A percentile compares a stretch with the other conserved stretches of the same genome.
phyloP scores from a whole-genome alignment of 2,888 invertebrate genomes.

The Dicyrtomina minuta region DNA sequence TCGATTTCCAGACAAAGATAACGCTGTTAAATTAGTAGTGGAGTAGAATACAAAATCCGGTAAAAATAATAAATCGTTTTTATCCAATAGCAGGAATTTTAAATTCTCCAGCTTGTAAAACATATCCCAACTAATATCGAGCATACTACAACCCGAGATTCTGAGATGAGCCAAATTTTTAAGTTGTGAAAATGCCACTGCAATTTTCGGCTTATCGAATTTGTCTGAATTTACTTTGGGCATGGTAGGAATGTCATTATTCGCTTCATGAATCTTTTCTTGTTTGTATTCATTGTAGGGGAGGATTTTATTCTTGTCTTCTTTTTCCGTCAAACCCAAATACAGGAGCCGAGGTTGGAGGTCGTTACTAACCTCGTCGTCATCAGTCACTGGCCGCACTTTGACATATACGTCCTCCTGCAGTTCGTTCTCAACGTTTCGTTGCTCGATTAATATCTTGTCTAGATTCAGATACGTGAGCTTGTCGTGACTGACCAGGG shows the following conservation, averaged over 20 bases:
- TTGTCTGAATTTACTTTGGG: not conserved
- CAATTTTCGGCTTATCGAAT: slow-evolving; percentile 43
- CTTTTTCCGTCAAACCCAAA: slow-evolving; percentile 21
- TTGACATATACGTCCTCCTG: slow-evolving; percentile 19
- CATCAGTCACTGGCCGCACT: slow-evolving; percentile 16
- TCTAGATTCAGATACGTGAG: slow-evolving; percentile 46
- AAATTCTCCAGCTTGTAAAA: slow-evolving; percentile 66
- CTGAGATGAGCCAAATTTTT: slow-evolving; percentile 63
- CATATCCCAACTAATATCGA: slow-evolving; percentile 68
- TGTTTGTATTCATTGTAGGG: slow-evolving; percentile 67
- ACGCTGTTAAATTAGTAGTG: slow-evolving; percentile 65
- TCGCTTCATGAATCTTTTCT: slow-evolving; percentile 56
- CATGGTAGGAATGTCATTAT: no score
- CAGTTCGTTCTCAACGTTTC: slow-evolving; percentile 33
- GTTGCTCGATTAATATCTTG: slow-evolving; percentile 38
- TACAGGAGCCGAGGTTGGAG: slow-evolving; percentile 41
- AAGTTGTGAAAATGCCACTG: slow-evolving; percentile 59
- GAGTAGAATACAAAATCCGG: slow-evolving; percentile 71
- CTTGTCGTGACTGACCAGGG: slow-evolving; percentile 33
- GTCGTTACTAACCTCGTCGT: slow-evolving; percentile 36
- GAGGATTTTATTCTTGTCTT: slow-evolving; percentile 61
- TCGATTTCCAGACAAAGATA: slow-evolving; percentile 67
- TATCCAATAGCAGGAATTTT: slow-evolving; percentile 66
- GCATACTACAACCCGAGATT: slow-evolving; percentile 64
- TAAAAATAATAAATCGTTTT: slow-evolving; percentile 66